phyloP scores from a whole-genome alignment of 2,113 vertebrate species.

The Regulus satrapa region DNA sequence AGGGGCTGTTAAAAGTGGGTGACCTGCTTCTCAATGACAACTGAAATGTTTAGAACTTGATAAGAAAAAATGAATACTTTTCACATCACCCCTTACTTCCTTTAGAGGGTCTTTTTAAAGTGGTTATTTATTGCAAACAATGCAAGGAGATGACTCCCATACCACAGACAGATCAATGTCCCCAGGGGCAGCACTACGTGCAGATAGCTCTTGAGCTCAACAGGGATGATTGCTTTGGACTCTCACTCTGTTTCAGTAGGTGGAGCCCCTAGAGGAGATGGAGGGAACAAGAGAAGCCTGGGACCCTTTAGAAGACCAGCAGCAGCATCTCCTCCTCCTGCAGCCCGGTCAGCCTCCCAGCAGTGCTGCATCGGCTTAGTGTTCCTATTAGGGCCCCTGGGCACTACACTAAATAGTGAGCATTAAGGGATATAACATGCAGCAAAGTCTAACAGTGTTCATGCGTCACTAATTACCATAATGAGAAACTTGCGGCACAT shows the following conservation, averaged over 20 bases:
- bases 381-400: neutral
- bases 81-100: neutral
- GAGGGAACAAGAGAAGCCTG: neutral
- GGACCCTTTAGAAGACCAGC: neutral
- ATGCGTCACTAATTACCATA: conserved; percentile 48
- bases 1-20: neutral
- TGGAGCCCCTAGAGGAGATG: neutral
- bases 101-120: neutral
- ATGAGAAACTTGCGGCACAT: neutral
- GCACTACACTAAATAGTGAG: neutral
- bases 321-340: neutral
- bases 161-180: neutral
- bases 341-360: neutral
- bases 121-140: neutral
- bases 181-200: neutral
- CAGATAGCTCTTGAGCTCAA: neutral
- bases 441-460: conserved; percentile 18
- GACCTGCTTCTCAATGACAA: conserved; percentile 26
- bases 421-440: conserved; percentile 12
- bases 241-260: neutral
- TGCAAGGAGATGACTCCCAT: neutral
- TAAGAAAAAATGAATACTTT: neutral
- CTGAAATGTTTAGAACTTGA: neutral
- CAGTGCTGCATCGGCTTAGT: neutral
- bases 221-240: neutral